A percentile compares a stretch with the other conserved stretches of the same genome.
These are phyloP conservation scores for Sturnira hondurensis DNA, from an alignment of 2,113 vertebrate genomes.

Conservation along the genomic window DNA sequence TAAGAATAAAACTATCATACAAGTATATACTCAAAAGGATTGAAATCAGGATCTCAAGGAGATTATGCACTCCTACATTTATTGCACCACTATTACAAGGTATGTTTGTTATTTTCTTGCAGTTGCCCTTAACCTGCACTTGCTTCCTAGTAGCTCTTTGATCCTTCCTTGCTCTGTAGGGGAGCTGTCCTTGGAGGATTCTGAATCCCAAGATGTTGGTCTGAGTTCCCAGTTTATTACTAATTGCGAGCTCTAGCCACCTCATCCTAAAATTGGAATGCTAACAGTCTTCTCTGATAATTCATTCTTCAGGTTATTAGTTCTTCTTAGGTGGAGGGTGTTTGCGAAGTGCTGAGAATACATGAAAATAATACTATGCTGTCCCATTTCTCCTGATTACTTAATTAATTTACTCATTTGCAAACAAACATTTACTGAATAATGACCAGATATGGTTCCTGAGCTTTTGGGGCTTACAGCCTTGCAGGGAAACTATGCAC, in stretches of 20 bases:
- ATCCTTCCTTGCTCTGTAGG: background rate
- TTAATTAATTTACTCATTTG: slow-evolving; percentile 19
- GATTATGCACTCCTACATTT: background rate
- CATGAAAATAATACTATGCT: background rate
- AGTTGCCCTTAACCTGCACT: background rate
- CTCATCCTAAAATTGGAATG: background rate
- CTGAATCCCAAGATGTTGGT: background rate
- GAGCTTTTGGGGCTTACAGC: background rate
- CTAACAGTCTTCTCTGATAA: background rate
- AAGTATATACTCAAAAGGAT: background rate
- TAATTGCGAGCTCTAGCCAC: background rate
- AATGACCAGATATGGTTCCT: background rate
- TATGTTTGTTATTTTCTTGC: background rate
- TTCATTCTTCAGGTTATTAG: background rate
- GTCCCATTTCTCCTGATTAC: background rate
- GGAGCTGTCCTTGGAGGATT: background rate
- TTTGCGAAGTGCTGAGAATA: background rate
- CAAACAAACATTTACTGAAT: background rate
- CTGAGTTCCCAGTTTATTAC: background rate
- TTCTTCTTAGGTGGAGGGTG: background rate
- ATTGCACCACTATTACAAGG: background rate
- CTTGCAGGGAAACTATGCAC: background rate
- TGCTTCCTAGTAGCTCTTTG: background rate
- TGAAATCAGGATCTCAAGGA: background rate
- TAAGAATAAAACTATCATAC: background rate